A percentile compares a stretch with the other conserved stretches of the same genome.
Conservation (phyloP, 2,888 invertebrate genomes). For the Hypomecis punctinalis region DNA sequence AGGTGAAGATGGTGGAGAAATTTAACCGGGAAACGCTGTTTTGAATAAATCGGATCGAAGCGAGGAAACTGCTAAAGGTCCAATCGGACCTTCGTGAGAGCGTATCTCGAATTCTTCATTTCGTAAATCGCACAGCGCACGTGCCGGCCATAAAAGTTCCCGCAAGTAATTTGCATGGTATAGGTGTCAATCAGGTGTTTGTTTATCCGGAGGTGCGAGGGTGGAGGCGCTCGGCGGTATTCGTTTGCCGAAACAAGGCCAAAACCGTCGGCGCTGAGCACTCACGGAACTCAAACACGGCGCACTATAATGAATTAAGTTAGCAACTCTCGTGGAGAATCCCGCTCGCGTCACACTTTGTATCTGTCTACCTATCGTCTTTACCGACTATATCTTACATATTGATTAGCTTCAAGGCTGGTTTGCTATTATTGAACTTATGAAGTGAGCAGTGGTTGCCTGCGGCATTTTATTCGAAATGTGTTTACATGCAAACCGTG, state of each 20-base stretch:
- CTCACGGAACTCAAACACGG: slow-evolving; percentile 76
- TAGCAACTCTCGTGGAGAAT: slow-evolving; percentile 71
- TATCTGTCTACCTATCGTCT: slow-evolving; percentile 38
- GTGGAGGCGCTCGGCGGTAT: slow-evolving; percentile 45
- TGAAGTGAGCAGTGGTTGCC: slow-evolving; percentile 5
- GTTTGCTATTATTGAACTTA: slow-evolving; percentile 19
- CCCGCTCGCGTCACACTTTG: slow-evolving; percentile 67
- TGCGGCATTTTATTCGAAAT: no score
- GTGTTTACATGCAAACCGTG: no score
- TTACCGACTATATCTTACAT: slow-evolving; percentile 31
- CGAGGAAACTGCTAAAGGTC: slow-evolving; percentile 5
- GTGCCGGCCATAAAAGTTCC: slow-evolving; percentile 49
- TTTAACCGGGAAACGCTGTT: background rate
- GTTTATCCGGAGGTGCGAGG: slow-evolving; percentile 58
- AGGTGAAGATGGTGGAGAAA: slow-evolving; percentile 8
- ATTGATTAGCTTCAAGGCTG: slow-evolving; percentile 29
- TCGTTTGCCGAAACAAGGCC: slow-evolving; percentile 61
- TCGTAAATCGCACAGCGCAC: slow-evolving; percentile 15
- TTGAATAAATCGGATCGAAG: slow-evolving; percentile 13
- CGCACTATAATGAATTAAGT: slow-evolving; percentile 82
- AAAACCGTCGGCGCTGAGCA: slow-evolving; percentile 59
- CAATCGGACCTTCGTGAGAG: slow-evolving; percentile 3
- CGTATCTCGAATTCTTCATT: slow-evolving; percentile 7
- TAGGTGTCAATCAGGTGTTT: slow-evolving; percentile 71
- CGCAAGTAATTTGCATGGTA: slow-evolving; percentile 64